Percentiles rank a stretch among this genome's conserved stretches.
phyloP scores from a whole-genome alignment of 2,113 vertebrate genomes.

The Microtus pennsylvanicus region DNA sequence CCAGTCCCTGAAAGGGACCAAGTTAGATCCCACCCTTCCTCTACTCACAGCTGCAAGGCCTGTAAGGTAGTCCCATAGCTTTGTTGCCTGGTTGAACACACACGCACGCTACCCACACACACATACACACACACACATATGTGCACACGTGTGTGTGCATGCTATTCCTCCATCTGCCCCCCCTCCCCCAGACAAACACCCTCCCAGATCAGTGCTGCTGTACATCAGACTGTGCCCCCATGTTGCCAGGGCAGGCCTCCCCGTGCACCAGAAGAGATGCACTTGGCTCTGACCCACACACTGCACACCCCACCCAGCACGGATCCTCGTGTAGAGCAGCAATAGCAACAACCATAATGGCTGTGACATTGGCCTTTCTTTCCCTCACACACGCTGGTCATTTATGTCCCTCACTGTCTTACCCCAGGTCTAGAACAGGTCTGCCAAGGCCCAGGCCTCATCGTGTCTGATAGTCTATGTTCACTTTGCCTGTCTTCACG shows the following conservation, averaged over 20 bases:
- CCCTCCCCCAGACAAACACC: not conserved
- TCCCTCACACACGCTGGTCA: rapidly evolving
- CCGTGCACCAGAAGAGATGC: not conserved
- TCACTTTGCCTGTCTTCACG: not conserved
- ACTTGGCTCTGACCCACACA: not conserved
- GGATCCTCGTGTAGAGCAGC: no score
- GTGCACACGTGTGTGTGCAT: no score
- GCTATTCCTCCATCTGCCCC: not conserved
- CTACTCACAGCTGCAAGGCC: not conserved
- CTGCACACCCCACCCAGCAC: not conserved
- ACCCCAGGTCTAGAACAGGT: not conserved
- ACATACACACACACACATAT: no score
- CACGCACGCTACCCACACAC: not conserved
- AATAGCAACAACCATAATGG: rapidly evolving
- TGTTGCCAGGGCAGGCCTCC: not conserved
- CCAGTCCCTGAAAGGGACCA: not conserved
- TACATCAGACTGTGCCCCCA: not conserved
- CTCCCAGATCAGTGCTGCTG: no score
- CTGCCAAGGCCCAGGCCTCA: no score
- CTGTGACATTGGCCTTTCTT: not conserved
- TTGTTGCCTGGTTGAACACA: rapidly evolving
- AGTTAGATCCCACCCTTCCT: not conserved
- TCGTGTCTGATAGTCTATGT: not conserved
- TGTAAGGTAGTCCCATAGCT: rapidly evolving
- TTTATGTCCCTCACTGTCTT: not conserved